Evolutionary conservation across 1,140 invertebrate genomes (phyloP).

Genomic region (Hirudo medicinalis): DNA sequence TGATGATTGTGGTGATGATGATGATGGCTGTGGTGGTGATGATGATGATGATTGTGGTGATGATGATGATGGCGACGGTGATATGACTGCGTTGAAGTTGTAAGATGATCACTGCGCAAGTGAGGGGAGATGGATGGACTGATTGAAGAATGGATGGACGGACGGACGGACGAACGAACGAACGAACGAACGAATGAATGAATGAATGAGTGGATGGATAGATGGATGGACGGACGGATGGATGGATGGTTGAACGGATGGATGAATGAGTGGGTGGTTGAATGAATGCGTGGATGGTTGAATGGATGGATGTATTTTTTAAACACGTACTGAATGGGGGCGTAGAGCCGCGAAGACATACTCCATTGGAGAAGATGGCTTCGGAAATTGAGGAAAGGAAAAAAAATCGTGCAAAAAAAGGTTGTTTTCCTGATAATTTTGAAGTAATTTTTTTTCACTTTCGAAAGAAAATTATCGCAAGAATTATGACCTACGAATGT

Average conservation of each 20-base stretch:
- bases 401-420: not conserved
- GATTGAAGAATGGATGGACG: not conserved
- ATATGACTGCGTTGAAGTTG: not conserved
- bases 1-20: not conserved
- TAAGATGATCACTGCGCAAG: too few relatives aligned
- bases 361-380: not conserved
- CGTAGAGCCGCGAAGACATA: too few relatives aligned
- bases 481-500: not conserved
- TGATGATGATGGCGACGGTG: not conserved
- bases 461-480: not conserved
- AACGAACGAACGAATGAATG: too few relatives aligned
- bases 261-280: not conserved
- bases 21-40: not conserved
- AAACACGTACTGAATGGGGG: not conserved
- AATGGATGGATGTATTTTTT: not conserved
- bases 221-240: too few relatives aligned
- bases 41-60: not conserved
- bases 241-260: too few relatives aligned
- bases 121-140: not conserved
- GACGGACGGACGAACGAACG: too few relatives aligned
- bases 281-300: not conserved
- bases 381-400: constrained; percentile 5
- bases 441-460: not conserved
- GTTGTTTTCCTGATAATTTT: not conserved
- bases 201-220: too few relatives aligned